Percentiles rank a stretch among this genome's conserved stretches.
Evolutionary conservation across 2,113 vertebrate species (phyloP).

Genomic region (Ancistrus triradiatus): DNA sequence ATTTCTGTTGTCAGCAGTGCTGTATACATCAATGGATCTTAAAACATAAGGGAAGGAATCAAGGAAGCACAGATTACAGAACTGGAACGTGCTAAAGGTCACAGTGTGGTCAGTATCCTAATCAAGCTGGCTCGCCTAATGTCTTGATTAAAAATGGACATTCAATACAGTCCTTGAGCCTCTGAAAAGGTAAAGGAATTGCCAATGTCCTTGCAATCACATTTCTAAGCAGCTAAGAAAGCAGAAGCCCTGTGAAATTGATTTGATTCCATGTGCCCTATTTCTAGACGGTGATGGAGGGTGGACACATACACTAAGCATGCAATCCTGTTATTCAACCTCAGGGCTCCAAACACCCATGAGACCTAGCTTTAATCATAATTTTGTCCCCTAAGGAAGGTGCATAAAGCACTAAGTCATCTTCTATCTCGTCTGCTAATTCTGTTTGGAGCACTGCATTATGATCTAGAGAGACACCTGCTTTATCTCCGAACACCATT

Average conservation of each 20-base stretch:
- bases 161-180: slow-evolving; percentile 37
- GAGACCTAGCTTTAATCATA: slow-evolving; percentile 36
- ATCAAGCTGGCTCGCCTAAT: slow-evolving; percentile 38
- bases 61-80: no score
- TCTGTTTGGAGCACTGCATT: slow-evolving; percentile 36
- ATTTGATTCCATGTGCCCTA: slow-evolving; percentile 40
- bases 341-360: slow-evolving; percentile 34
- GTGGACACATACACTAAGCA: slow-evolving; percentile 35
- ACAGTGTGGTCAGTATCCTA: slow-evolving; percentile 38
- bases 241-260: slow-evolving; percentile 28
- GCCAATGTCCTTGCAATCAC: slow-evolving; percentile 19
- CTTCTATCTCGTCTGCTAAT: slow-evolving; percentile 46
- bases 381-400: slow-evolving; percentile 41
- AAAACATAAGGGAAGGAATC: no score
- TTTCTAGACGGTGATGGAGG: slow-evolving; percentile 46
- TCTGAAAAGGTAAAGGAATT: slow-evolving; percentile 33
- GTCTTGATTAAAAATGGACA: slow-evolving; percentile 44
- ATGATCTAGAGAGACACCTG: slow-evolving; percentile 8
- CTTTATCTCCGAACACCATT: slow-evolving; percentile 20
- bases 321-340: slow-evolving; percentile 47
- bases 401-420: slow-evolving; percentile 33
- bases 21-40: no score
- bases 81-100: no score
- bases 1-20: no score
- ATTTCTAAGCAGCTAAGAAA: slow-evolving; percentile 26